These are phyloP conservation scores for Myioborus miniatus DNA, from an alignment of 2,797 vertebrate species.

Conservation along the genomic window DNA sequence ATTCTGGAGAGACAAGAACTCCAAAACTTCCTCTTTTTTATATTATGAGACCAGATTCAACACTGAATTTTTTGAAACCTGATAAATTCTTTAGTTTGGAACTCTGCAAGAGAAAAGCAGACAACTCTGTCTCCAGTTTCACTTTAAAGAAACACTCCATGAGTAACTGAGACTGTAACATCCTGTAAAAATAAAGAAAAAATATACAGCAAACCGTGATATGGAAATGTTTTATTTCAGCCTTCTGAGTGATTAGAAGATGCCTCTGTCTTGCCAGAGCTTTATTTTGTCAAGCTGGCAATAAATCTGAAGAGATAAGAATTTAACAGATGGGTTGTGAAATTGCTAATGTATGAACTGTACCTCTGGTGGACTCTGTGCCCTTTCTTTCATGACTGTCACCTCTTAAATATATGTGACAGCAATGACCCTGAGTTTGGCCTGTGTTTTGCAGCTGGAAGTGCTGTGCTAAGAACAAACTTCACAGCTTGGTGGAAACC, in stretches of 20 bases:
- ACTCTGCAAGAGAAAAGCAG: background rate
- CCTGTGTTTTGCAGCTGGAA: conserved; percentile 31
- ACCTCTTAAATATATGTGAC: conserved; percentile 28
- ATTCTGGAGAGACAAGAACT: background rate
- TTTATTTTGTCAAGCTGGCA: background rate
- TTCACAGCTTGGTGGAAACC: conserved; percentile 11
- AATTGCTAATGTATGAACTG: background rate
- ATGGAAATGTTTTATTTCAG: background rate
- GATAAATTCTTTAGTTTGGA: background rate
- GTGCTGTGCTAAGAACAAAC: conserved; percentile 16
- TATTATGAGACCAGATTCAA: background rate
- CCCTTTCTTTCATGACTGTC: conserved; percentile 25
- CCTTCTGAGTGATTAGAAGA: background rate
- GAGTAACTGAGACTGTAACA: background rate
- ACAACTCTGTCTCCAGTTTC: background rate
- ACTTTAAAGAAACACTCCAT: background rate
- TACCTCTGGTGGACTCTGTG: background rate
- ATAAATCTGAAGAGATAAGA: background rate
- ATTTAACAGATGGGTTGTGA: conserved; percentile 23
- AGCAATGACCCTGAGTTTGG: conserved; percentile 18
- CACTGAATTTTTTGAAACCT: background rate
- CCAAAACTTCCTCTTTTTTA: background rate
- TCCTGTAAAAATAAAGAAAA: background rate
- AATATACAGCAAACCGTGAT: background rate
- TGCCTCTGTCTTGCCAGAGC: background rate